Conservation (phyloP, 1,140 invertebrate species). For the Cheumatopsyche charites region DNA sequence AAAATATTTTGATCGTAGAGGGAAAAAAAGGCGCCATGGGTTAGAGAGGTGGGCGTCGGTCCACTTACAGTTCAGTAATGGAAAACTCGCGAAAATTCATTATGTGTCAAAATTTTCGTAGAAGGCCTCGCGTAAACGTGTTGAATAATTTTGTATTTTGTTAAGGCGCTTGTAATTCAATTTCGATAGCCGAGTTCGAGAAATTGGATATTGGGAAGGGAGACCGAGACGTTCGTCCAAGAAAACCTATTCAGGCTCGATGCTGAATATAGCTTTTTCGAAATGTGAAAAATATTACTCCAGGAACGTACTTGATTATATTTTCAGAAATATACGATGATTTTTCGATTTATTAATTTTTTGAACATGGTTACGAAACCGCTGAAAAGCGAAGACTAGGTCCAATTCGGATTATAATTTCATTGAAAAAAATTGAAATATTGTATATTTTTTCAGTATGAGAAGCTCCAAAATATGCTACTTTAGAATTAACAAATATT, state of each 20-base stretch:
- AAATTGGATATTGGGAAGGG: constrained; percentile 31
- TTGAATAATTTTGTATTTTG: constrained; percentile 32
- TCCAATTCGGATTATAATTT: no score
- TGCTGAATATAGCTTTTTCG: neutral
- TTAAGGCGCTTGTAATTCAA: constrained; percentile 31
- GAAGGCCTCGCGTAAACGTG: neutral
- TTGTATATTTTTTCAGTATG: no score
- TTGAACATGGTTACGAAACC: no score
- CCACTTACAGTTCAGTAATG: constrained; percentile 16
- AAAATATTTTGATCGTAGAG: constrained; percentile 4
- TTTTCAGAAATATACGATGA: neutral
- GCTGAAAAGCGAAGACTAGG: no score
- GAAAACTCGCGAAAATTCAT: constrained; percentile 22
- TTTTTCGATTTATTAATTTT: neutral
- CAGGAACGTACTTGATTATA: neutral
- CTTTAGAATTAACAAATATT: constrained; percentile 26
- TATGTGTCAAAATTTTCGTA: constrained; percentile 19
- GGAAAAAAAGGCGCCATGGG: neutral
- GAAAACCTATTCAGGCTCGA: neutral
- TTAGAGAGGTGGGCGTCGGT: neutral
- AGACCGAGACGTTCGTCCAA: neutral
- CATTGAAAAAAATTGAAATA: no score
- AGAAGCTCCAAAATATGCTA: no score
- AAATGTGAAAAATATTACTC: neutral
- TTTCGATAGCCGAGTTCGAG: constrained; percentile 29